These are phyloP conservation scores for Anguilla japonica DNA, from an alignment of 2,113 vertebrate genomes.

Conservation along the genomic window DNA sequence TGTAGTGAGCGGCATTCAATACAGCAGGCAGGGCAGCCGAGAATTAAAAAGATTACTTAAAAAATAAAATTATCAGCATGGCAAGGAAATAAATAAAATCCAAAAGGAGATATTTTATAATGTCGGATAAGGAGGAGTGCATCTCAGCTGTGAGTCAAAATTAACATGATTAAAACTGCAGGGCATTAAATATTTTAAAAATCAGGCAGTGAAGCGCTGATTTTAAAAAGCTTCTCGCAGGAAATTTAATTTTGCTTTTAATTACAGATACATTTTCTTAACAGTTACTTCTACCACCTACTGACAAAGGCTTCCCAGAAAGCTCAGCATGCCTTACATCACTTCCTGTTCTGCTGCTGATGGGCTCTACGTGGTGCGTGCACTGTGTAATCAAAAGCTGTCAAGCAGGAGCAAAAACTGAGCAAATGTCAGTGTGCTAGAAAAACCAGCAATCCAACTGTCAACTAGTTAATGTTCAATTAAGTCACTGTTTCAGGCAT, in stretches of 20 bases:
- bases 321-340: neutral
- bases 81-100: neutral
- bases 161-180: conserved; percentile 7
- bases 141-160: neutral
- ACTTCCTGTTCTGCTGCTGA: conserved; percentile 3
- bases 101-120: neutral
- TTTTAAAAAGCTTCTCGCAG: neutral
- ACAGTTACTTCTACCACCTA: neutral
- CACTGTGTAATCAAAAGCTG: conserved; percentile 55
- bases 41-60: neutral
- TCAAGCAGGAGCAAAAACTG: conserved; percentile 44
- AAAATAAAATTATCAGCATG: neutral
- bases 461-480: neutral
- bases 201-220: neutral
- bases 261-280: neutral
- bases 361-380: neutral
- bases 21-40: neutral
- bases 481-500: neutral
- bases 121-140: neutral
- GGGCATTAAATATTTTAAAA: conserved; percentile 3
- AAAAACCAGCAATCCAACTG: neutral
- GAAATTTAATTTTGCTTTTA: neutral
- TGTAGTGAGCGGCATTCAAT: neutral
- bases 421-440: conserved; percentile 12
- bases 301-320: neutral